These are phyloP conservation scores for Acronicta leporina DNA, from an alignment of 2,888 invertebrate genomes.

Conservation along the genomic window DNA sequence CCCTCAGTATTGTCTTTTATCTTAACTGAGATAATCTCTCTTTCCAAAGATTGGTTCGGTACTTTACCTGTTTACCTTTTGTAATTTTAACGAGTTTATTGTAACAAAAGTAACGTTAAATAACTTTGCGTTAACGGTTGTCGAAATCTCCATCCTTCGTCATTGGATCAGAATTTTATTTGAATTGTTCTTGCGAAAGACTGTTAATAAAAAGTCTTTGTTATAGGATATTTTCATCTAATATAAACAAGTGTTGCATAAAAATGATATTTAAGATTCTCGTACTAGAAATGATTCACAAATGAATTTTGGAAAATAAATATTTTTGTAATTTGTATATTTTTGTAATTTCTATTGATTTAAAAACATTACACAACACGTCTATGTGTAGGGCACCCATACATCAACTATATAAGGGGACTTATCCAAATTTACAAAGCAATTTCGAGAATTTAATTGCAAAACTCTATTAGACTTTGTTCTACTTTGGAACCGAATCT, in stretches of 20 bases:
- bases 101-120: slow-evolving; percentile 68
- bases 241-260: no score
- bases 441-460: no score
- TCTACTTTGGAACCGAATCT: no score
- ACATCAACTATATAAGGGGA: no score
- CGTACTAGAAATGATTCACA: no score
- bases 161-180: slow-evolving; percentile 30
- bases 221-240: slow-evolving; percentile 1
- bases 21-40: slow-evolving; percentile 72
- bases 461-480: no score
- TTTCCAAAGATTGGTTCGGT: slow-evolving; percentile 74
- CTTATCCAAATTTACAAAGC: no score
- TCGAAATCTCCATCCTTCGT: slow-evolving; percentile 43
- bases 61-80: slow-evolving; percentile 70
- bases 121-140: slow-evolving; percentile 61
- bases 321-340: no score
- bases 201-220: background rate
- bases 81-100: slow-evolving; percentile 76
- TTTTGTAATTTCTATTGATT: background rate
- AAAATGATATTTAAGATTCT: no score
- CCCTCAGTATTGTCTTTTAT: slow-evolving; percentile 70
- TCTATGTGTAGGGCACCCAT: no score
- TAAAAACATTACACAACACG: no score
- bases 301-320: no score
- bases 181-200: slow-evolving; percentile 17